These are phyloP conservation scores for Pomacea canaliculata DNA, from an alignment of 2,888 invertebrate species.

Conservation along the genomic window DNA sequence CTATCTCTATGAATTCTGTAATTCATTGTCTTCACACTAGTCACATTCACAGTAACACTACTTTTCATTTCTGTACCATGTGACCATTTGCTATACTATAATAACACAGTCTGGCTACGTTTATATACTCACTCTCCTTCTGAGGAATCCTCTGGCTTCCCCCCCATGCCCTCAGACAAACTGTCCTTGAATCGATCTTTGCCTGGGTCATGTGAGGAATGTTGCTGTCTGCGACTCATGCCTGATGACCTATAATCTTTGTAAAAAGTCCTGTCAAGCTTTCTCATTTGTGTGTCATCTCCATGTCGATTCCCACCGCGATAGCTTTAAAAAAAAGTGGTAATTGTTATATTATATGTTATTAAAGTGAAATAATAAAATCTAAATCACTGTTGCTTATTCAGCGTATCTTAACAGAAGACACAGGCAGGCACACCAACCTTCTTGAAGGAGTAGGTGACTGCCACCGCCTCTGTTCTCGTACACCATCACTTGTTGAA, in stretches of 20 bases:
- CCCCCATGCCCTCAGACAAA: conserved; percentile 83
- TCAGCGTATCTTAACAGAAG: not conserved
- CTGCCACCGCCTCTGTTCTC: conserved; percentile 25
- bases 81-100: too few relatives aligned
- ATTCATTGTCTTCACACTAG: too few relatives aligned
- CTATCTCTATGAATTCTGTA: too few relatives aligned
- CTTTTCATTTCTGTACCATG: too few relatives aligned
- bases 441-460: conserved; percentile 13
- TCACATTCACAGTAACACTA: too few relatives aligned
- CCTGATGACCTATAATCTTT: conserved; percentile 25
- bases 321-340: not conserved
- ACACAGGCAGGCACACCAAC: not conserved
- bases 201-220: conserved; percentile 31
- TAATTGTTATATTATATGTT: not conserved
- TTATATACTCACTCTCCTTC: conserved; percentile 58
- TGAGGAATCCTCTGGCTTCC: conserved; percentile 73
- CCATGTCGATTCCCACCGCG: conserved; percentile 19
- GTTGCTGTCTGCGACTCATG: conserved; percentile 26
- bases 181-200: conserved; percentile 77
- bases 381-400: not conserved
- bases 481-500: conserved; percentile 5
- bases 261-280: not conserved
- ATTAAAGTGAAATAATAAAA: not conserved
- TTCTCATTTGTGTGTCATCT: conserved; percentile 10
- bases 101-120: too few relatives aligned